Evolutionary conservation across 2,797 vertebrate species (phyloP).

Genomic region (Corythornis leucogaster): DNA sequence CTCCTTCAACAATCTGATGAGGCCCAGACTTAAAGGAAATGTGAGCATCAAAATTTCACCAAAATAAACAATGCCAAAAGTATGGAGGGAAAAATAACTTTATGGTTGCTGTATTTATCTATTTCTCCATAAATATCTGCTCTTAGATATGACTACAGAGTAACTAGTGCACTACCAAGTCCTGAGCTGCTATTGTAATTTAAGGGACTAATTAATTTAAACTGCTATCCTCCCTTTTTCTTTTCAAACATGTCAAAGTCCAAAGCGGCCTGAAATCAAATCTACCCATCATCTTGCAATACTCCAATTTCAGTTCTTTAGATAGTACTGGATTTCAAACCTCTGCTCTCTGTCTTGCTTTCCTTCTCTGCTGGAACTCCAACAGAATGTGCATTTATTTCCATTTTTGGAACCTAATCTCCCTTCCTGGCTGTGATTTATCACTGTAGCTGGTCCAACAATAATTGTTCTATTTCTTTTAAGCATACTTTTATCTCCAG

Average conservation of each 20-base stretch:
- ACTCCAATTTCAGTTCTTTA: neutral
- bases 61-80: neutral
- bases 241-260: neutral
- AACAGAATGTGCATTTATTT: slow-evolving; percentile 47
- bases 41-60: neutral
- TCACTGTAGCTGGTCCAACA: slow-evolving; percentile 58
- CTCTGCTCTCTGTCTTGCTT: neutral
- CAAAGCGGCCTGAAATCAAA: slow-evolving; percentile 1
- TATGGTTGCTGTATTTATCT: neutral
- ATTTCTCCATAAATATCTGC: neutral
- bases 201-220: slow-evolving; percentile 46
- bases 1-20: neutral
- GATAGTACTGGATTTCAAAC: neutral
- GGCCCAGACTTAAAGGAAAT: neutral
- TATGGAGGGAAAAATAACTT: neutral
- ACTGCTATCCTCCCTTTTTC: neutral
- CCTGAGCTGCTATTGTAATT: neutral
- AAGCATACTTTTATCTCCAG: slow-evolving; percentile 69
- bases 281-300: neutral
- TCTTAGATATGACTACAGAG: neutral
- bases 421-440: slow-evolving; percentile 64
- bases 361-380: neutral
- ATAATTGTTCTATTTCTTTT: slow-evolving; percentile 69
- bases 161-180: neutral
- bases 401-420: slow-evolving; percentile 64